phyloP scores from a whole-genome alignment of 1,140 invertebrate genomes.

The Formica selysi region DNA sequence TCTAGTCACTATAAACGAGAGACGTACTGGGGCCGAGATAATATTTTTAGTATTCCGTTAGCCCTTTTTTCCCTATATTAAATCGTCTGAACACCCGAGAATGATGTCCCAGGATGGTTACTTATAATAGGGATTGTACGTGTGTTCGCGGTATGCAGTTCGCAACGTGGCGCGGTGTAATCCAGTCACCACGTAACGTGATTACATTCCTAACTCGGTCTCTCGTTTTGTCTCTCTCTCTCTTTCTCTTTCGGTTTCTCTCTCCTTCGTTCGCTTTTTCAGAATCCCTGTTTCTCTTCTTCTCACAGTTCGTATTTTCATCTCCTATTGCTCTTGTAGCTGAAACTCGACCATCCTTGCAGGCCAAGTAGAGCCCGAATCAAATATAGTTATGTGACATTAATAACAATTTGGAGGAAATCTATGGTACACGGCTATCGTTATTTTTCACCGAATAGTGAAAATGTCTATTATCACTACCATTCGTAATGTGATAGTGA shows the following conservation, averaged over 20 bases:
- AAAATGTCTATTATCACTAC: conserved; percentile 17
- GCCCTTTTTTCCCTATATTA: neutral
- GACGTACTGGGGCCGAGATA: conserved; percentile 23
- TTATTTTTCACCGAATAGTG: conserved; percentile 30
- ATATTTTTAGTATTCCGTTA: conserved; percentile 50
- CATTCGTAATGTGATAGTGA: neutral
- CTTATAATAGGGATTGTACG: conserved; percentile 49
- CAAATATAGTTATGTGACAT: conserved; percentile 34
- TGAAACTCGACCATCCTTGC: conserved; percentile 56
- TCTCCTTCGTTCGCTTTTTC: conserved; percentile 24
- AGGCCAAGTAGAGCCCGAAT: conserved; percentile 39
- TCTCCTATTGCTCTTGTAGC: conserved; percentile 26
- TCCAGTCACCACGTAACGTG: conserved; percentile 79
- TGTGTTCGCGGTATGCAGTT: conserved; percentile 69
- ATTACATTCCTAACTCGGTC: conserved; percentile 76
- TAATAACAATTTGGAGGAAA: conserved; percentile 43
- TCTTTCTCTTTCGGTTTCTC: conserved; percentile 4
- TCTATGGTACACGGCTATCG: neutral
- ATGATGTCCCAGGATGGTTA: conserved; percentile 55
- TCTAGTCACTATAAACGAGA: conserved; percentile 2
- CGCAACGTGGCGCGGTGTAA: conserved; percentile 76
- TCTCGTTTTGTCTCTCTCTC: conserved; percentile 61
- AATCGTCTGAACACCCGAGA: conserved; percentile 49
- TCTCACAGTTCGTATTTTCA: conserved; percentile 21
- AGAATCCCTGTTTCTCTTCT: neutral